These are phyloP conservation scores for Chrosomus eos DNA, from an alignment of 2,797 vertebrate genomes.

Conservation along the genomic window DNA sequence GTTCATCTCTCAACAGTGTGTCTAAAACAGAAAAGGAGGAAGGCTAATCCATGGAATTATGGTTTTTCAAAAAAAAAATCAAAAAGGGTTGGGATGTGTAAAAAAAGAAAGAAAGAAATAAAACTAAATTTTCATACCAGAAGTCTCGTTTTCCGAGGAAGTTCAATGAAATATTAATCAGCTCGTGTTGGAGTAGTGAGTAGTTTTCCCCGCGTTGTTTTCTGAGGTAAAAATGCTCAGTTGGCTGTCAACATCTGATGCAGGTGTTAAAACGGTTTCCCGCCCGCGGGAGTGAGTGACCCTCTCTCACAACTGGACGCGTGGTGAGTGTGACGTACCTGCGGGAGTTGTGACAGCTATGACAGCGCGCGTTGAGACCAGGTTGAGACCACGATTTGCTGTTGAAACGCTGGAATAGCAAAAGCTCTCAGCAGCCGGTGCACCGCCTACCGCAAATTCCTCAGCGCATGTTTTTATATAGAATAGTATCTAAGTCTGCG, in stretches of 20 bases:
- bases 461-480: not conserved
- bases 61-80: not conserved
- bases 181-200: not conserved
- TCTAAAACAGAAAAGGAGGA: constrained; percentile 14
- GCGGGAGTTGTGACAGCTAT: not conserved
- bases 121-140: constrained; percentile 2
- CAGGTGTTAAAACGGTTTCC: constrained; percentile 4
- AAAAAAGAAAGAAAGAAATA: too few species aligned
- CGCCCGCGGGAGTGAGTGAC: constrained; percentile 10
- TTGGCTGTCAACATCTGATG: not conserved
- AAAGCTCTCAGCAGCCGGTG: not conserved
- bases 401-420: not conserved
- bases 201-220: constrained; percentile 1
- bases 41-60: not conserved
- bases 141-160: not conserved
- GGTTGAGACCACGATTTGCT: not conserved
- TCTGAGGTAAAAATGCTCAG: constrained; percentile 6
- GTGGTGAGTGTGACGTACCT: not conserved
- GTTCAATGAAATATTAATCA: not conserved
- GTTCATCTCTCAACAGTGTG: constrained; percentile 72
- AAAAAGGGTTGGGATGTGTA: too few species aligned
- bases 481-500: not conserved
- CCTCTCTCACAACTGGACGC: not conserved
- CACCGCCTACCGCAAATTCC: constrained; percentile 11
- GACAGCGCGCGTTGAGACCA: not conserved